Evolutionary conservation across 2,797 vertebrate genomes (phyloP), one percentile per base, ranked within the genome.

Genomic region (Parambassis ranga): DNA sequence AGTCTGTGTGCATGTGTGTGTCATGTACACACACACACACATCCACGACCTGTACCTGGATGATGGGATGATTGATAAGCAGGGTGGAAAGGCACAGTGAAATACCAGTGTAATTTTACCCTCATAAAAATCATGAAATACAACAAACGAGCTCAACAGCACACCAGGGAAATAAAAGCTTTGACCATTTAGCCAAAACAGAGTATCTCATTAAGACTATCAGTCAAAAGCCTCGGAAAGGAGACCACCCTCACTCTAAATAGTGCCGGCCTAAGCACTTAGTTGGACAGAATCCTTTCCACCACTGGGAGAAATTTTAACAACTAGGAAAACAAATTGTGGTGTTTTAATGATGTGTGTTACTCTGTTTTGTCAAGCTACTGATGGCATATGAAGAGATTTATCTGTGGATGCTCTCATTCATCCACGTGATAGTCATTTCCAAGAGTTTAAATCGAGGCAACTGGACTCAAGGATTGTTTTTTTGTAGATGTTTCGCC

Each of bases 141-240:
- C 63, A 70, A 76, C 66, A 74, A 85, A 84, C 75, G 75, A 79
- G 52, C 68, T 68, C 38, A 78, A 80, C 16, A 16, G 38, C 71
- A 68, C 85, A 65, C 81, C 19, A 6, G 78, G 87, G 84, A 88
- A 90, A 89, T 90, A 87, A 85, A 85, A 73, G 76, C 65, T 75
- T 76, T 70, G 71, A 77, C 61, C 70, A 81, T 89, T 84, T 83
- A 88, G 66, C 58, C 57, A 84, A 87, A 83, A 79, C 48, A 66
- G 65, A 83, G 74, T 68, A 71, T 81, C 81, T 87, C 83, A 87
- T 88, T 86, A 87, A 82, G 79, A 75, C 31, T 73, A 83, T 88
- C 76, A 75, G 65, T 88, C 85, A 86, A 77, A 81, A 75, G 62
- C 47, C 65, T 33, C 39, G 0, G 31, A 77, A 59, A 71, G 39